Evolutionary conservation across 1,140 invertebrate genomes (phyloP), one percentile per base, ranked within the genome.

Genomic region (Halictus rubicundus): DNA sequence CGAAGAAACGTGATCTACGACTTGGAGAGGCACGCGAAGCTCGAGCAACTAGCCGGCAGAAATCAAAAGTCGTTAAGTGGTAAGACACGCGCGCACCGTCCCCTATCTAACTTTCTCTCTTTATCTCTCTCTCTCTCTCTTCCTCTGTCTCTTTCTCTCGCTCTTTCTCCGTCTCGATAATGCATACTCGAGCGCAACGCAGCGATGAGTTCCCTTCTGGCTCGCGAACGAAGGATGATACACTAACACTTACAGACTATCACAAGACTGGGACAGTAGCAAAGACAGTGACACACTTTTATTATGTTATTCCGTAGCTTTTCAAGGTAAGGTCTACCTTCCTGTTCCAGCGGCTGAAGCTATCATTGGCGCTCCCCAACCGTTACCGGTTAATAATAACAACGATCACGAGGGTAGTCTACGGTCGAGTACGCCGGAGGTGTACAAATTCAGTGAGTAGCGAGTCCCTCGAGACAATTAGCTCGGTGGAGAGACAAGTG

Each of bases 361-460:
- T 27, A 82, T 86, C 42, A 83, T 81, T 72, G 90, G 84, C 54
- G 87, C 85, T 10, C 27, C 73, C 7, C 82, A 76, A 21, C 74
- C 87, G 0, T 74, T 78, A 21, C 76, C 88, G 23, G 71, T 90
- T 23, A 95, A 94, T 87, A 95, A 94, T 81, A 95, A 94, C 87
- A 95, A 94, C 78, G 95, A 95, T 27, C 95, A 95, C 80, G 95
- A 95, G 78, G 90, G 93, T 59, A 92, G 79, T 93, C 94, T 80
- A 90, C 93, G 2, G 78, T 90, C 93, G 1, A 75, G 92, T 1
- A 92, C 90, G n/a, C 69, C 63, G 21, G 91, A 93, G 0, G 92
- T 92, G 42, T 78, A 88, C 23, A 89, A 91, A 78, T 80, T 92
- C 32, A 89, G 92, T 92, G 84, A 83, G 91, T 87, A 68, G 27